These are phyloP conservation scores for Troilus luridus DNA, from an alignment of 2,888 invertebrate species.

Conservation along the genomic window DNA sequence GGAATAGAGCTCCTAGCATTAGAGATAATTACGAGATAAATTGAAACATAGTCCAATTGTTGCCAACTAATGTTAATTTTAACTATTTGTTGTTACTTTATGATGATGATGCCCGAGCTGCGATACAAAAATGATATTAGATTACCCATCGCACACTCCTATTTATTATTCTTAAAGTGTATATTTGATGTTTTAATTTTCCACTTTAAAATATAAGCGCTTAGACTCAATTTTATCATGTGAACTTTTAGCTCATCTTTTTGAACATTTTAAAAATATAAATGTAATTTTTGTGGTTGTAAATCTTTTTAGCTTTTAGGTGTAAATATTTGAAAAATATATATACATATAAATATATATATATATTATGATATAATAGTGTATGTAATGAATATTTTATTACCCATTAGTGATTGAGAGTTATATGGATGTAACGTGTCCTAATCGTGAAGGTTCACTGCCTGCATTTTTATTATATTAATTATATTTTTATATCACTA, in stretches of 20 bases:
- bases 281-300: slow-evolving; percentile 55
- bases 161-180: slow-evolving; percentile 49
- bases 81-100: slow-evolving; percentile 57
- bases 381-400: slow-evolving; percentile 55
- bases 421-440: slow-evolving; percentile 12
- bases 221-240: slow-evolving; percentile 51
- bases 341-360: slow-evolving; percentile 50
- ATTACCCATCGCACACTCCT: slow-evolving; percentile 41
- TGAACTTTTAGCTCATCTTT: slow-evolving; percentile 51
- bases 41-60: slow-evolving; percentile 57
- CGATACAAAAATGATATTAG: slow-evolving; percentile 20
- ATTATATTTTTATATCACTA: slow-evolving; percentile 58
- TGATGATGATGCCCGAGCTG: slow-evolving; percentile 42
- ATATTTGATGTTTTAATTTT: slow-evolving; percentile 45
- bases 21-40: slow-evolving; percentile 44
- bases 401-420: slow-evolving; percentile 49
- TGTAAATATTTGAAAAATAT: slow-evolving; percentile 52
- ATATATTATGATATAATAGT: slow-evolving; percentile 50
- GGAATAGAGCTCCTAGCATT: slow-evolving; percentile 36
- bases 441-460: slow-evolving; percentile 40
- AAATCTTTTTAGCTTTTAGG: slow-evolving; percentile 54
- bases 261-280: slow-evolving; percentile 50
- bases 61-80: slow-evolving; percentile 58
- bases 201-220: slow-evolving; percentile 15
- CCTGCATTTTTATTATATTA: slow-evolving; percentile 59